A percentile compares a stretch with the other conserved stretches of the same genome.
Evolutionary conservation across 2,797 vertebrate species (phyloP).

Genomic region (Tolypeutes matacus): DNA sequence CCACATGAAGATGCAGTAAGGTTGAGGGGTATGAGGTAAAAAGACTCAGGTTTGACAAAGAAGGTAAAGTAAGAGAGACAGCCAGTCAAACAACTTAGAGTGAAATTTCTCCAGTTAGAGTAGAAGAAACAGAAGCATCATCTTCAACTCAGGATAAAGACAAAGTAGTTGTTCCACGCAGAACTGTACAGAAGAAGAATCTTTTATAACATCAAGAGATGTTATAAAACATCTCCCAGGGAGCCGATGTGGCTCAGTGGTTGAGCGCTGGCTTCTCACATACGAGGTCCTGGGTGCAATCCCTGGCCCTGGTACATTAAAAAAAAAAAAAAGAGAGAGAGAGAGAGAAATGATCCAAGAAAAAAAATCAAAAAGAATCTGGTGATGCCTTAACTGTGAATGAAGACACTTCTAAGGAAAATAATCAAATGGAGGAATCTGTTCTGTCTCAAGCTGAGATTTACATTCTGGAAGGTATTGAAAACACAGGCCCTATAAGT

Average conservation of each 20-base stretch:
- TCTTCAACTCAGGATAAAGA: slow-evolving; percentile 86
- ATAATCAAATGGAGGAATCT: not conserved
- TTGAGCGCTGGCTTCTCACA: too few relatives aligned
- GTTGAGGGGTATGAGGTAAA: slow-evolving; percentile 91
- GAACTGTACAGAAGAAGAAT: slow-evolving; percentile 89
- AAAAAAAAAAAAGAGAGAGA: too few relatives aligned
- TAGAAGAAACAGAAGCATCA: slow-evolving; percentile 82
- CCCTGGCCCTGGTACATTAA: too few relatives aligned
- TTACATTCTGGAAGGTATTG: slow-evolving; percentile 89
- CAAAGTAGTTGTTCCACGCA: slow-evolving; percentile 86
- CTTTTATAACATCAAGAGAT: slow-evolving; percentile 91
- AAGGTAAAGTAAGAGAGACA: slow-evolving; percentile 87
- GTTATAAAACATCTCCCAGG: slow-evolving; percentile 66
- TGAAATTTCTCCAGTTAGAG: slow-evolving; percentile 88
- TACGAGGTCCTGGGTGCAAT: too few relatives aligned
- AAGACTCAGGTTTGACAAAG: slow-evolving; percentile 90
- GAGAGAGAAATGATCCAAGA: slow-evolving; percentile 86
- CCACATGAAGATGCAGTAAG: slow-evolving; percentile 87
- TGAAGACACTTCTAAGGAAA: slow-evolving; percentile 89
- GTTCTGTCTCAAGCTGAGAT: slow-evolving; percentile 87
- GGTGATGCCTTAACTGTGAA: slow-evolving; percentile 88
- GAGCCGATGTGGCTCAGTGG: too few relatives aligned
- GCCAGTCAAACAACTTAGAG: slow-evolving; percentile 87
- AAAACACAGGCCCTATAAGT: slow-evolving; percentile 87
- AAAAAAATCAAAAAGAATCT: slow-evolving; percentile 87